Evolutionary conservation across 2,113 vertebrate species (phyloP).

Genomic region (Phylloscopus trochiloides): DNA sequence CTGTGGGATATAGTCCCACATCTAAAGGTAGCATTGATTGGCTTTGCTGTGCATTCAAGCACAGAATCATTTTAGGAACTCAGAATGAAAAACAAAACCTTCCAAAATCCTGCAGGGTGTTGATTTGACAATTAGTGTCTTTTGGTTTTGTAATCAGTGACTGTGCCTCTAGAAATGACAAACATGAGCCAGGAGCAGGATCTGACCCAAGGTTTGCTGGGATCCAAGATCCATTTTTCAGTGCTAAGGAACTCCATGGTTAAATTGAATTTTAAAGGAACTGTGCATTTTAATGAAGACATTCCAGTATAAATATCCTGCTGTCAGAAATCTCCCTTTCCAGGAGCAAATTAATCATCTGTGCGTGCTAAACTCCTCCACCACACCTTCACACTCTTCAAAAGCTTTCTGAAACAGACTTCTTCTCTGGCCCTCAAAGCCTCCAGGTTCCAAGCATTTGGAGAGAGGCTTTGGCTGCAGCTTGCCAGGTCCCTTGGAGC

Average conservation of each 20-base stretch:
- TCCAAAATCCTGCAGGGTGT: neutral
- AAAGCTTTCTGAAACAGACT: neutral
- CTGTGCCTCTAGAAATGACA: neutral
- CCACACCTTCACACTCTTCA: neutral
- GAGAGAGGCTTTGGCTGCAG: neutral
- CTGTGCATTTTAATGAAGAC: neutral
- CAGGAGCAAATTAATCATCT: slow-evolving; percentile 4
- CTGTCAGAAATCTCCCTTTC: neutral
- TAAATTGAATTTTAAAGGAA: neutral
- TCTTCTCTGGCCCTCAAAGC: neutral
- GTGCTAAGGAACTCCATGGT: neutral
- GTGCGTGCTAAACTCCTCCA: neutral
- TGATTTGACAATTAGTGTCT: neutral
- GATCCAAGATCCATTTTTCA: neutral
- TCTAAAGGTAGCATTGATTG: neutral
- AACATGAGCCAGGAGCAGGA: neutral
- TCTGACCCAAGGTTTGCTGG: neutral
- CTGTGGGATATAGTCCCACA: neutral
- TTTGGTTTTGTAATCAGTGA: neutral
- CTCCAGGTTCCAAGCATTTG: neutral
- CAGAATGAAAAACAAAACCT: neutral
- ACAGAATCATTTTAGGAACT: neutral
- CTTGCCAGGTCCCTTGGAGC: neutral
- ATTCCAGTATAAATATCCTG: neutral
- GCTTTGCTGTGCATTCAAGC: neutral